These are phyloP conservation scores for Agrochola circellaris DNA, from an alignment of 2,888 invertebrate species.

Conservation along the genomic window DNA sequence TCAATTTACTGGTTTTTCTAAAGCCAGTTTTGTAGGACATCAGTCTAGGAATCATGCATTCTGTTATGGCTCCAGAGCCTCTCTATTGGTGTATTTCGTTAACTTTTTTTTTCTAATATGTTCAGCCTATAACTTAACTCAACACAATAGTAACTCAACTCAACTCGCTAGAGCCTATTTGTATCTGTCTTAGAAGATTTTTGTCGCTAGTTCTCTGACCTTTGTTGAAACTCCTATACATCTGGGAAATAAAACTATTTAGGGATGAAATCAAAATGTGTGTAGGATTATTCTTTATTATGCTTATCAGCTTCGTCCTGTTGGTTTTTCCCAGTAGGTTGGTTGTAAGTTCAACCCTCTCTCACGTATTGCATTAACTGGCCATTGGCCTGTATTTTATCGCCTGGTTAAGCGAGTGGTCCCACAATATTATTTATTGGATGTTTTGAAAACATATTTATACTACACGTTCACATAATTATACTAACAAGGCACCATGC, in stretches of 20 bases:
- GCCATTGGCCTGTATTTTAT: not conserved
- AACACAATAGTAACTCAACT: not conserved
- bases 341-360: not conserved
- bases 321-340: slow-evolving; percentile 32
- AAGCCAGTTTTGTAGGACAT: slow-evolving; percentile 7
- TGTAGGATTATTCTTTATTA: not conserved
- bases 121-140: not conserved
- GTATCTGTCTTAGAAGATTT: not conserved
- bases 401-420: not conserved
- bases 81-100: not conserved
- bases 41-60: not conserved
- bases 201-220: slow-evolving; percentile 11
- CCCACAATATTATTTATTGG: not conserved
- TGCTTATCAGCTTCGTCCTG: not conserved
- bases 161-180: not conserved
- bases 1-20: slow-evolving; percentile 15
- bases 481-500: no score
- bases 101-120: slow-evolving; percentile 11
- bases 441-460: not conserved
- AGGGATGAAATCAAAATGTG: not conserved
- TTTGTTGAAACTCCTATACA: not conserved
- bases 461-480: no score
- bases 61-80: not conserved
- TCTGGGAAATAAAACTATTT: slow-evolving; percentile 9
- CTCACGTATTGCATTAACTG: not conserved